Percentiles rank a stretch among this genome's conserved stretches.
These are phyloP conservation scores for Ips typographus DNA, from an alignment of 1,140 invertebrate species.

Conservation along the genomic window DNA sequence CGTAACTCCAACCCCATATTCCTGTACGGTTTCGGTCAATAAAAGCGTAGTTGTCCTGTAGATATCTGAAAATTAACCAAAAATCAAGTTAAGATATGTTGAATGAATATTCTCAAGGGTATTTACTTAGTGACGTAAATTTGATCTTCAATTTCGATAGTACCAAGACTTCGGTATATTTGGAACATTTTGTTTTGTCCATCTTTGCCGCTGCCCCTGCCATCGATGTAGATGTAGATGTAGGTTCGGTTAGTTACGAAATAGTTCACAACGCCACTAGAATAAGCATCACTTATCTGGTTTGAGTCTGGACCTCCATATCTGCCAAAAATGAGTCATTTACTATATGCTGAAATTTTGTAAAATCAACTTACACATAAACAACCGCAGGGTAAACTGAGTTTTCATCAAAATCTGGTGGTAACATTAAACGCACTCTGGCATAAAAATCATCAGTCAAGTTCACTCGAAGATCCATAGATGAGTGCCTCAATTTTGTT, in stretches of 20 bases:
- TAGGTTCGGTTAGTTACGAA: slow-evolving; percentile 78
- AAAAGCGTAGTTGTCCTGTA: slow-evolving; percentile 62
- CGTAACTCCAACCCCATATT: slow-evolving; percentile 96
- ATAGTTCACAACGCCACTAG: slow-evolving; percentile 76
- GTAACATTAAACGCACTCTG: slow-evolving; percentile 69
- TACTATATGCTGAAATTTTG: not conserved
- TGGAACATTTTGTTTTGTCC: slow-evolving; percentile 79
- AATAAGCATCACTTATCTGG: slow-evolving; percentile 75
- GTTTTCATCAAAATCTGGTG: slow-evolving; percentile 66
- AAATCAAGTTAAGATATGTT: not conserved
- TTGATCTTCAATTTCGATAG: slow-evolving; percentile 86
- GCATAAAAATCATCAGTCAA: slow-evolving; percentile 68
- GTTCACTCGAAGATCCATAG: slow-evolving; percentile 64
- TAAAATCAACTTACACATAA: slow-evolving; percentile 69
- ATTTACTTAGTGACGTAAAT: slow-evolving; percentile 73
- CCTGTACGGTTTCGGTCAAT: slow-evolving; percentile 68
- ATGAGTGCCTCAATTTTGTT: slow-evolving; percentile 63
- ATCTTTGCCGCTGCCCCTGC: slow-evolving; percentile 80
- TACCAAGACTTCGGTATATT: slow-evolving; percentile 84
- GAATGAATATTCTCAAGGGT: not conserved
- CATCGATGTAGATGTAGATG: slow-evolving; percentile 86
- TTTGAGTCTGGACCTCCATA: slow-evolving; percentile 86
- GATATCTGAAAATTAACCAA: slow-evolving; percentile 52
- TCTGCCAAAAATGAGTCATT: slow-evolving; percentile 53
- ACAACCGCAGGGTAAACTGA: slow-evolving; percentile 81